Conservation (phyloP, 2,888 invertebrate species). For the Nasonia oneida region DNA sequence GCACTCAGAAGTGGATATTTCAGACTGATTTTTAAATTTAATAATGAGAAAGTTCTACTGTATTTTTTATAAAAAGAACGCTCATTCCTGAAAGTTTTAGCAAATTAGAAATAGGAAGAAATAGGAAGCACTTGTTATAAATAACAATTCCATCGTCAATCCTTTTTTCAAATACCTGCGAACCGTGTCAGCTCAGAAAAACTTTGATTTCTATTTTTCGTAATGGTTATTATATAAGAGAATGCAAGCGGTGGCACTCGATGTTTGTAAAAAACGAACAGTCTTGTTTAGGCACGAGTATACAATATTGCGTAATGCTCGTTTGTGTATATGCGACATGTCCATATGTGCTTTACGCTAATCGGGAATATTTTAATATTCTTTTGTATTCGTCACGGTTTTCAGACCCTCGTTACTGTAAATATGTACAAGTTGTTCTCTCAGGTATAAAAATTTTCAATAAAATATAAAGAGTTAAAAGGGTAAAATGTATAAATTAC, state of each 20-base stretch:
- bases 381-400: conserved; percentile 24
- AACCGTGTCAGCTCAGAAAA: conserved; percentile 44
- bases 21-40: conserved; percentile 19
- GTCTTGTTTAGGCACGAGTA: conserved; percentile 59
- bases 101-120: too few relatives aligned
- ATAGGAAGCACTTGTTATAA: conserved; percentile 26
- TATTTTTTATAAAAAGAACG: background rate
- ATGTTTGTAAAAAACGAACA: conserved; percentile 48
- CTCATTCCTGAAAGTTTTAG: conserved; percentile 8
- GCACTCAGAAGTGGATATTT: conserved; percentile 34
- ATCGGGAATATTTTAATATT: conserved; percentile 54
- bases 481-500: conserved; percentile 32
- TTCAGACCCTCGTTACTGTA: conserved; percentile 43
- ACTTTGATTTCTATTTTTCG: conserved; percentile 45
- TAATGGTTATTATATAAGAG: conserved; percentile 21
- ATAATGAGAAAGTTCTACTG: background rate
- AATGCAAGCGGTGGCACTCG: conserved; percentile 48
- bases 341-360: conserved; percentile 48
- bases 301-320: conserved; percentile 49
- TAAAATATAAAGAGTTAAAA: conserved; percentile 54
- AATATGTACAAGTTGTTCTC: conserved; percentile 53
- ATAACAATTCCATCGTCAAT: conserved; percentile 1
- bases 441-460: conserved; percentile 43
- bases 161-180: conserved; percentile 3
- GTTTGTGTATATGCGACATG: conserved; percentile 24